Conservation (phyloP, 2,113 vertebrate genomes). For the Platycercus adscitus region DNA sequence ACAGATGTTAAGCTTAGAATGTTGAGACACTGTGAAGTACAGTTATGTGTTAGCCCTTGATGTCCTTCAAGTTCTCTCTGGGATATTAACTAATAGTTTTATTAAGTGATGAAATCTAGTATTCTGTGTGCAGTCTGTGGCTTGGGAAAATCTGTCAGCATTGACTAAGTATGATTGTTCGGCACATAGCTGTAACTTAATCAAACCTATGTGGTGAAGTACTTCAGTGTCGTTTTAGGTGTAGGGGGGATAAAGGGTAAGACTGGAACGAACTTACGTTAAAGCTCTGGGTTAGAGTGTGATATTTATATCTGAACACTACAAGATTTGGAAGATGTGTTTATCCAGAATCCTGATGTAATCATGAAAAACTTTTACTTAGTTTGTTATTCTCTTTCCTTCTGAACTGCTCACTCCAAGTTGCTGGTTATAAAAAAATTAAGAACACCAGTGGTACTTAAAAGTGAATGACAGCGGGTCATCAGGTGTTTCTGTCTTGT, state of each 20-base stretch:
- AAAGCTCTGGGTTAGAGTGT: neutral
- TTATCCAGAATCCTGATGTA: neutral
- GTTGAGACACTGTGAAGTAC: neutral
- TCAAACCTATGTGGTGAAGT: neutral
- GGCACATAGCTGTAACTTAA: neutral
- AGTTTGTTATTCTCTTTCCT: neutral
- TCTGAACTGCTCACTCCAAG: neutral
- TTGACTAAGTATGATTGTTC: neutral
- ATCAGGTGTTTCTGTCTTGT: neutral
- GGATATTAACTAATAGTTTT: slow-evolving; percentile 37
- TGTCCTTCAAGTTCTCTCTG: slow-evolving; percentile 11
- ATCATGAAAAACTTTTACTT: neutral
- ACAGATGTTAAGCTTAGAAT: slow-evolving; percentile 49
- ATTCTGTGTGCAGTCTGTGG: neutral
- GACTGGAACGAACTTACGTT: neutral
- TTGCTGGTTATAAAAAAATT: neutral
- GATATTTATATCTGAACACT: neutral
- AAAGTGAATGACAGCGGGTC: neutral
- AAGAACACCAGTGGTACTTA: neutral
- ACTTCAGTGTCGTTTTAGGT: neutral
- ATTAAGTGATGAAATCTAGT: slow-evolving; percentile 44
- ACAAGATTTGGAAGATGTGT: neutral
- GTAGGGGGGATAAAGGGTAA: neutral
- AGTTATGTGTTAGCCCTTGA: neutral
- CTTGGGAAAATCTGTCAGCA: slow-evolving; percentile 3